A percentile compares a stretch with the other conserved stretches of the same genome.
Evolutionary conservation across 1,140 invertebrate species (phyloP).

Genomic region (Anoplolepis gracilipes): DNA sequence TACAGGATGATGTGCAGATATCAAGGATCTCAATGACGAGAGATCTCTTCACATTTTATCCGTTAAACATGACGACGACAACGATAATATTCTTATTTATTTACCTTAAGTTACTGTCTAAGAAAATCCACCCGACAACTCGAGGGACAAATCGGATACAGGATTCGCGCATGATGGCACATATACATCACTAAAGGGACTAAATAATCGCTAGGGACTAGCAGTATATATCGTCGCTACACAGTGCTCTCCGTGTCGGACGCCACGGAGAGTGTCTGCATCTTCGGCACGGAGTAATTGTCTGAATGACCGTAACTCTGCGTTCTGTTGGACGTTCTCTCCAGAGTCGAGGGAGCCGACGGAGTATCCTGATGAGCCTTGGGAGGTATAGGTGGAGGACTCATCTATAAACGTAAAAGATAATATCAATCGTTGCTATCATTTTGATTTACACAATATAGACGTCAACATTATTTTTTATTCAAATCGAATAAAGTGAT

Average conservation of each 20-base stretch:
- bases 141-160: constrained; percentile 39
- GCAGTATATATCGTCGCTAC: constrained; percentile 77
- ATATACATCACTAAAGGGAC: constrained; percentile 61
- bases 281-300: constrained; percentile 87
- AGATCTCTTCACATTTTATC: background rate
- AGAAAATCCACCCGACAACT: constrained; percentile 12
- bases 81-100: constrained; percentile 32
- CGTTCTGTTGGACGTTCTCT: constrained; percentile 77
- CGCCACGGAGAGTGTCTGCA: constrained; percentile 83
- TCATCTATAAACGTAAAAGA: constrained; percentile 78
- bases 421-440: background rate
- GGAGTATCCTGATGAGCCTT: constrained; percentile 85
- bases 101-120: constrained; percentile 45
- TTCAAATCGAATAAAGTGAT: background rate
- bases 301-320: constrained; percentile 81
- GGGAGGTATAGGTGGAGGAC: constrained; percentile 87
- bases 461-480: background rate
- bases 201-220: constrained; percentile 75
- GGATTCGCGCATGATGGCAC: constrained; percentile 66
- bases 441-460: background rate
- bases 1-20: constrained; percentile 51
- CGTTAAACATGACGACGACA: constrained; percentile 29
- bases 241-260: constrained; percentile 83
- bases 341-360: constrained; percentile 82
- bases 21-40: constrained; percentile 16